Base-by-base conservation (phyloP, 2,888 invertebrate species). In the Ochropleura plecta region DNA sequence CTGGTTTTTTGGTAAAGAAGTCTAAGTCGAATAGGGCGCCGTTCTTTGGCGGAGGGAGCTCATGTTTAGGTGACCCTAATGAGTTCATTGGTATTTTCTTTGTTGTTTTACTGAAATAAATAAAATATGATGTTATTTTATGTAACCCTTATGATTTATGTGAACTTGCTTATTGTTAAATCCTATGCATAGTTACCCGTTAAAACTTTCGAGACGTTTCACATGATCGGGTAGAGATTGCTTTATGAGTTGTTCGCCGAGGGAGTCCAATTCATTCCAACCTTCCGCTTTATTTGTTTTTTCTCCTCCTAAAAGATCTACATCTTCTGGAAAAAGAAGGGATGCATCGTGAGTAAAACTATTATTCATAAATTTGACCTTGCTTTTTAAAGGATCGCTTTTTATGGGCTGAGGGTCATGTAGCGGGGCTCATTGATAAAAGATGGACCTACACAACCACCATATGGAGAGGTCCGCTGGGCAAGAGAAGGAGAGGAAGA, bases 231-330 rank as follows among this genome's bases (percentile, higher is more conserved):
- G 97, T 76, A 98, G 92, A 79, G 97, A 98, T 91, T 98, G 97
- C 90, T 98, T 98, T 73, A 99, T 95, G 66, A 99, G 95, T 88
- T 97, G 97, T 92, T 98, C 98, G 53, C 98, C 98, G n/a, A 99
- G 95, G 49, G 97, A 97, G 92, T 99, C 98, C 80, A 98, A 93
- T 89, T 98, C 98, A 89, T 98, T 97, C 92, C 98, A 95, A 12
- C 97, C 98, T 88, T 95, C 96, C 3, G 83, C 84, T 88, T 93
- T 94, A 71, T 76, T 90, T 72, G 88, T 70, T 82, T 93, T 94
- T 10, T 93, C 93, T 18, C 89, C 91, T 82, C 89, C 91, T 82
- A 94, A 79, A 20, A 94, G 86, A 78, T 93, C 94, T n/a, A 92
- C 90, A 82, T 95, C 95, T 65, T 93, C 95, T 95, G 86, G 89